These are phyloP conservation scores for Drosophila eugracilis DNA, from an alignment of 1,140 invertebrate species.

Conservation along the genomic window DNA sequence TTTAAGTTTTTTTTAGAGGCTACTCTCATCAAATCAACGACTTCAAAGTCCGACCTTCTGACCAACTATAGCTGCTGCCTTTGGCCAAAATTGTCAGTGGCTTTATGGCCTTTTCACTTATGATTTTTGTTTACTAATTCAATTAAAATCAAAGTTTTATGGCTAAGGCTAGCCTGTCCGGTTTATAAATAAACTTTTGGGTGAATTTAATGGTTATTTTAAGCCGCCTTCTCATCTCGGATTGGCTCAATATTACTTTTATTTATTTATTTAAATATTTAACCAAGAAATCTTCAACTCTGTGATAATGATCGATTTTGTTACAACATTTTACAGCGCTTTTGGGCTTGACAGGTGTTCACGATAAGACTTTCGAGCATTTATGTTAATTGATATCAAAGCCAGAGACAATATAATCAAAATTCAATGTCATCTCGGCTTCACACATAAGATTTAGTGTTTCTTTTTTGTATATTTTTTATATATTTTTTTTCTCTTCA, in stretches of 20 bases:
- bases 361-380: conserved; percentile 29
- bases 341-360: conserved; percentile 9
- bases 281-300: conserved; percentile 8
- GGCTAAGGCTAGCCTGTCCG: conserved; percentile 20
- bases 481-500: conserved; percentile 7
- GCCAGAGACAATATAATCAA: conserved; percentile 64
- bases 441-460: conserved; percentile 37
- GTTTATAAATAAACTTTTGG: conserved; percentile 22
- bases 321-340: conserved; percentile 34
- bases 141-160: conserved; percentile 52
- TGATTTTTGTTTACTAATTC: conserved; percentile 57
- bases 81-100: conserved; percentile 47
- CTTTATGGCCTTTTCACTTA: conserved; percentile 67
- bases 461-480: no score
- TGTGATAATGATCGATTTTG: conserved; percentile 14
- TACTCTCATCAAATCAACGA: conserved; percentile 65
- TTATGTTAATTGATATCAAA: conserved; percentile 56
- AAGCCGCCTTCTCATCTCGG: neutral
- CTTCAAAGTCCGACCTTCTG: conserved; percentile 64
- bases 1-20: conserved; percentile 64
- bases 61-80: conserved; percentile 36
- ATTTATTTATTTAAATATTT: neutral
- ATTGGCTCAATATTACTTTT: neutral
- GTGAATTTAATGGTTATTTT: conserved; percentile 24
- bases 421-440: conserved; percentile 59